Percentiles rank a stretch among this genome's conserved stretches.
phyloP scores from a whole-genome alignment of 2,113 vertebrate genomes.

The Labeo rohita region DNA sequence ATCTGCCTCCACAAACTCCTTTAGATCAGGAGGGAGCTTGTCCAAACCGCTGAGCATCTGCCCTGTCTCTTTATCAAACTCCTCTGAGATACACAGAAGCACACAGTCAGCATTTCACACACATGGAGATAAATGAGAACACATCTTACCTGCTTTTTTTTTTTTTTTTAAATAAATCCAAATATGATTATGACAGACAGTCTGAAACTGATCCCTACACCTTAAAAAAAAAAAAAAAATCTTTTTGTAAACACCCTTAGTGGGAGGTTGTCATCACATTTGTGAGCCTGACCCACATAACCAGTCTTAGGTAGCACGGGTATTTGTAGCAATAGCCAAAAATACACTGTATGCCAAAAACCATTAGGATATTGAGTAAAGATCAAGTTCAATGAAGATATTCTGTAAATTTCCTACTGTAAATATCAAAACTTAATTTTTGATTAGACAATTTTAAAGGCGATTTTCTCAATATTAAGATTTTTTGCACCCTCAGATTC shows the following conservation, averaged over 20 bases:
- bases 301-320: too few relatives aligned
- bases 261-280: too few relatives aligned
- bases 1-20: constrained; percentile 91
- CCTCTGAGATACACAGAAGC: constrained; percentile 76
- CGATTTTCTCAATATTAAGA: too few relatives aligned
- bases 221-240: not conserved
- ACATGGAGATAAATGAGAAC: not conserved
- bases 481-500: too few relatives aligned
- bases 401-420: too few relatives aligned
- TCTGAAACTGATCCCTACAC: not conserved
- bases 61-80: constrained; percentile 94
- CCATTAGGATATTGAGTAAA: too few relatives aligned
- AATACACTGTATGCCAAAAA: too few relatives aligned
- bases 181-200: not conserved
- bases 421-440: too few relatives aligned
- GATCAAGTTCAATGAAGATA: too few relatives aligned
- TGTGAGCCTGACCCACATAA: too few relatives aligned
- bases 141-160: not conserved
- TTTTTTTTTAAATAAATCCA: not conserved
- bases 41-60: constrained; percentile 91
- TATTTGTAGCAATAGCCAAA: too few relatives aligned
- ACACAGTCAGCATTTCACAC: not conserved
- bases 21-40: constrained; percentile 90
- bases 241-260: not conserved
- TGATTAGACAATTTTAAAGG: too few relatives aligned